phyloP scores from a whole-genome alignment of 2,797 vertebrate genomes.

The Lacerta viridis region DNA sequence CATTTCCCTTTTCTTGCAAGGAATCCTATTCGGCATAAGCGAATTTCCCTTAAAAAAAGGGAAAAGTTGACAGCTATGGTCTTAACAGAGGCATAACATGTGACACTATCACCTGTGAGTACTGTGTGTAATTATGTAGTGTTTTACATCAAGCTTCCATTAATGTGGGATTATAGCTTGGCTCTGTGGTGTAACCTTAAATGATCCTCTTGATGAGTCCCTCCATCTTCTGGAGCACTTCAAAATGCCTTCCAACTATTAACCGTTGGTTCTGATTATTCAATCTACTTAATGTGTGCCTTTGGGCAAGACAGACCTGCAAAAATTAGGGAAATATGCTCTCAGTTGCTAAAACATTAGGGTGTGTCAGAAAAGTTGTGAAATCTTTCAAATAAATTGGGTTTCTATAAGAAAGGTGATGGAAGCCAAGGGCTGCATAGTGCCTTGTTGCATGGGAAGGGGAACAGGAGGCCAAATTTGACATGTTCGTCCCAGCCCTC shows the following conservation, averaged over 20 bases:
- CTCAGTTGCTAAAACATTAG: conserved; percentile 1
- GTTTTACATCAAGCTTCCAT: conserved; percentile 16
- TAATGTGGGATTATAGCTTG: conserved; percentile 19
- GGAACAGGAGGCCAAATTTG: no score
- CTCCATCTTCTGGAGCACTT: conserved; percentile 1
- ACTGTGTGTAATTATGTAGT: not conserved
- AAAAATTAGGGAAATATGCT: conserved; percentile 6
- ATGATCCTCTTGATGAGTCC: not conserved
- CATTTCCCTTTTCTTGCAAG: no score
- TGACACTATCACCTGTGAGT: not conserved
- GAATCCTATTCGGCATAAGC: no score
- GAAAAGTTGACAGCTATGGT: no score
- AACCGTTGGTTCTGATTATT: conserved; percentile 3
- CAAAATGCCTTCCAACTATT: conserved; percentile 15
- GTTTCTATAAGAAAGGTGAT: not conserved
- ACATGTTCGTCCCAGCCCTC: no score
- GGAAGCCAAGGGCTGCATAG: no score
- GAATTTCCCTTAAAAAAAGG: no score
- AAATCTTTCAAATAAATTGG: conserved; percentile 11
- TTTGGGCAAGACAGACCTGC: conserved; percentile 3
- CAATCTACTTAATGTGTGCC: conserved; percentile 3
- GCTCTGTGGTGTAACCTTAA: not conserved
- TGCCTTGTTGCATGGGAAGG: no score
- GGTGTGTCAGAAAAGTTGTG: conserved; percentile 6
- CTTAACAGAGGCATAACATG: conserved; percentile 8